phyloP scores from a whole-genome alignment of 2,888 invertebrate species.

The Drosophila prolongata region DNA sequence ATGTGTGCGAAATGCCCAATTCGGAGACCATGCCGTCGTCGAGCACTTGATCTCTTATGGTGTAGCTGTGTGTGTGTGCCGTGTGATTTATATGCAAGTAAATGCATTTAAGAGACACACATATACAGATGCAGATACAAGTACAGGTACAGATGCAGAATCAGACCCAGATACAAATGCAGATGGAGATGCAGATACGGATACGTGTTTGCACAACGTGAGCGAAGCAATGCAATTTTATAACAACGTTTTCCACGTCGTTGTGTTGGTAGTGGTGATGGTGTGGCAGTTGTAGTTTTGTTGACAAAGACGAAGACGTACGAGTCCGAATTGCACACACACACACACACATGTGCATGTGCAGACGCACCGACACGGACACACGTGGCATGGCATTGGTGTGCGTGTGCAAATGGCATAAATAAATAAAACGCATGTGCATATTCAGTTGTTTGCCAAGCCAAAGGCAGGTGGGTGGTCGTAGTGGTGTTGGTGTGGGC shows the following conservation, averaged over 20 bases:
- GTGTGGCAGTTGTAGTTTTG: constrained; percentile 52
- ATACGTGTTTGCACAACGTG: constrained; percentile 79
- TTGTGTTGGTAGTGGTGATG: constrained; percentile 47
- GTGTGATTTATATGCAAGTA: constrained; percentile 76
- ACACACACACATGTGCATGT: neutral
- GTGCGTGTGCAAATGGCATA: constrained; percentile 62
- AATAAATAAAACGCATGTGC: constrained; percentile 75
- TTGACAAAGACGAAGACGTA: constrained; percentile 77
- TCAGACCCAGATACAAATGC: constrained; percentile 14
- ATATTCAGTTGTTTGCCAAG: constrained; percentile 57
- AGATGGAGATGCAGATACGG: constrained; percentile 27
- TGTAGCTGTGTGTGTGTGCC: constrained; percentile 85
- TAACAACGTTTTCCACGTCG: constrained; percentile 76
- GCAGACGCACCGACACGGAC: constrained; percentile 3
- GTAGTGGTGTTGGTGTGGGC: neutral
- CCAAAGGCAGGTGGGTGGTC: constrained; percentile 6
- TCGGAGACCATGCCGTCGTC: constrained; percentile 94
- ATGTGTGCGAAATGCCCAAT: constrained; percentile 92
- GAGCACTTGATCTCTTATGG: constrained; percentile 90
- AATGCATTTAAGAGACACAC: constrained; percentile 77
- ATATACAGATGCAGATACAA: constrained; percentile 16
- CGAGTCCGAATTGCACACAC: constrained; percentile 61
- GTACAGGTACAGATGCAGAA: constrained; percentile 20
- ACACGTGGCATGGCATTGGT: constrained; percentile 23
- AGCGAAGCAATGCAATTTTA: constrained; percentile 79